Conservation (phyloP, 2,113 vertebrate species). For the Dicrurus megarhynchus region DNA sequence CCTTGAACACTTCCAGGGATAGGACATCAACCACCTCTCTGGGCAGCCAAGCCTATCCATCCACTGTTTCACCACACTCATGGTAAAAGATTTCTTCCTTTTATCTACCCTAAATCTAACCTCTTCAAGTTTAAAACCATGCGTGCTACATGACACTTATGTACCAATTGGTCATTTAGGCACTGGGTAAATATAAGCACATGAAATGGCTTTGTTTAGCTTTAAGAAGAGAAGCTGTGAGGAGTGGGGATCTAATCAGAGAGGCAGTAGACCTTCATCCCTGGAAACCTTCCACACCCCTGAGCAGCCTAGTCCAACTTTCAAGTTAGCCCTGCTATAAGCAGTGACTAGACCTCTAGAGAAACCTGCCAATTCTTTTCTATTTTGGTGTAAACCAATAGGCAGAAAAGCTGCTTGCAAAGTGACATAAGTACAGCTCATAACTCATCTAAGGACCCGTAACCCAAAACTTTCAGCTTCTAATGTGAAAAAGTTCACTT, state of each 20-base stretch:
- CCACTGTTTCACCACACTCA: not conserved
- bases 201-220: not conserved
- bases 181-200: not conserved
- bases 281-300: not conserved
- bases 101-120: not conserved
- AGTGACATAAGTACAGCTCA: not conserved
- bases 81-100: not conserved
- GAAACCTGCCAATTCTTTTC: not conserved
- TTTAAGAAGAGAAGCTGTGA: not conserved
- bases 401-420: not conserved
- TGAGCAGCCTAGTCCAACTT: not conserved
- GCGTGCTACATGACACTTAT: not conserved
- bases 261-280: not conserved
- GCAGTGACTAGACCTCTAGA: not conserved
- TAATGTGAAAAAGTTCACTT: not conserved
- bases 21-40: not conserved
- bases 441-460: not conserved
- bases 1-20: not conserved
- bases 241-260: not conserved
- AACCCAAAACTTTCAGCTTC: not conserved
- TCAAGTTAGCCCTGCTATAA: not conserved
- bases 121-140: not conserved
- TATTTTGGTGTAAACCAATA: not conserved
- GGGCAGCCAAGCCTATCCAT: not conserved
- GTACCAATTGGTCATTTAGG: not conserved